phyloP scores from a whole-genome alignment of 2,888 invertebrate species.

The Colletes collaris region DNA sequence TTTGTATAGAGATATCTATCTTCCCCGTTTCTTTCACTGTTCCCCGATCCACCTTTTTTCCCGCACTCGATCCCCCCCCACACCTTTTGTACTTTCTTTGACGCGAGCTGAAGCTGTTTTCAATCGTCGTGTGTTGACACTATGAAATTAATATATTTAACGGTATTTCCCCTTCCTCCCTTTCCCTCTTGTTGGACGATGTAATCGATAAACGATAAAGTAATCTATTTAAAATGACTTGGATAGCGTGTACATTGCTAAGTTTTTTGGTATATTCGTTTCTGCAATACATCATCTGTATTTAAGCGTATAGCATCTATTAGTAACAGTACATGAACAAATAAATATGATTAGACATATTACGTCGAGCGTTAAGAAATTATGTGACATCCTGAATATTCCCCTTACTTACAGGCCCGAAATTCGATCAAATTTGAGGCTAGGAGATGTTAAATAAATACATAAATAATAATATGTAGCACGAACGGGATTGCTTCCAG shows the following conservation, averaged over 20 bases:
- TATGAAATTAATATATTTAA: conserved; percentile 79
- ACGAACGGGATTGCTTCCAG: no score
- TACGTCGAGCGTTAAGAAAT: background rate
- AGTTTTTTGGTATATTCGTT: conserved; percentile 80
- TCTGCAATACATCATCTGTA: conserved; percentile 81
- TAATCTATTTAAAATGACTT: conserved; percentile 78
- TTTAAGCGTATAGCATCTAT: conserved; percentile 81
- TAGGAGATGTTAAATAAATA: no score
- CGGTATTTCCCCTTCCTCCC: conserved; percentile 29
- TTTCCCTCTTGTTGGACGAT: conserved; percentile 71
- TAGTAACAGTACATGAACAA: conserved; percentile 79
- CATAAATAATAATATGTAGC: no score
- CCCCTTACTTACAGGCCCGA: no score
- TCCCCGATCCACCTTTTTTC: conserved; percentile 11
- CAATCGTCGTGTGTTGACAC: conserved; percentile 72
- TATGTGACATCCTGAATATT: background rate
- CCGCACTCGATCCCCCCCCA: conserved; percentile 19
- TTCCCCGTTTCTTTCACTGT: conserved; percentile 5
- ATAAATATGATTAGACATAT: conserved; percentile 81
- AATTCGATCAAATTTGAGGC: no score
- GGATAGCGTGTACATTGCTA: conserved; percentile 80
- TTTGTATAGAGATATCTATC: conserved; percentile 76
- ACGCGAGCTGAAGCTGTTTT: conserved; percentile 54
- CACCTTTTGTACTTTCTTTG: conserved; percentile 58
- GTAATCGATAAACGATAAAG: conserved; percentile 73